A percentile compares a stretch with the other conserved stretches of the same genome.
Evolutionary conservation across 2,888 invertebrate species (phyloP).

Genomic region (Apotomis betuletana): DNA sequence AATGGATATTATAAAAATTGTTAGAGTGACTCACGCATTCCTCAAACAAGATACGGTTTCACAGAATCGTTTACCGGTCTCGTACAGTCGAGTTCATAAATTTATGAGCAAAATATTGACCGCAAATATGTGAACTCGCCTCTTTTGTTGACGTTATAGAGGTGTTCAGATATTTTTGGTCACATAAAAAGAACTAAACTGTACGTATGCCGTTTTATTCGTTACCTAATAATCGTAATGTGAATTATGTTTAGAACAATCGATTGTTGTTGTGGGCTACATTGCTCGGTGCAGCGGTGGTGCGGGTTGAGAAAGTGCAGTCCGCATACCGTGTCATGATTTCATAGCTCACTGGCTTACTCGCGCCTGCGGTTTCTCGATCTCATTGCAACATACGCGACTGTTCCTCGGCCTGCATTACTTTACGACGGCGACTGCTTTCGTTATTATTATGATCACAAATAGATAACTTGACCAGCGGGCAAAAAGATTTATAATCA

Average conservation of each 20-base stretch:
- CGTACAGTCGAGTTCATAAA: not conserved
- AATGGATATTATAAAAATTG: conserved; percentile 8
- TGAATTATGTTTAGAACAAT: not conserved
- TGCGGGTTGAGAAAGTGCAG: conserved; percentile 72
- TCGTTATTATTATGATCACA: not conserved
- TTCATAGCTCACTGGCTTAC: conserved; percentile 77
- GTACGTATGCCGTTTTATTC: not conserved
- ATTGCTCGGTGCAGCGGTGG: conserved; percentile 37
- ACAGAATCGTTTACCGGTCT: conserved; percentile 4
- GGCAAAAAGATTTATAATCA: not conserved
- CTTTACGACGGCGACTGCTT: conserved; percentile 26
- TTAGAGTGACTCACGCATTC: conserved; percentile 12
- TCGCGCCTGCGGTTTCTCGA: conserved; percentile 71
- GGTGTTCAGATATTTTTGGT: too few species aligned
- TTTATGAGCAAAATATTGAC: too few species aligned
- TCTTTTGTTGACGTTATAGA: too few species aligned
- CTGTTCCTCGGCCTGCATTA: conserved; percentile 43
- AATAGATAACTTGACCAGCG: not conserved
- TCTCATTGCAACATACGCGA: conserved; percentile 58
- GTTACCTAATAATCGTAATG: conserved; percentile 9
- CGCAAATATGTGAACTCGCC: too few species aligned
- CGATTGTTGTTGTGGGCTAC: conserved; percentile 5
- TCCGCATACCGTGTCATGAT: conserved; percentile 74
- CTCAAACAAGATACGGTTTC: conserved; percentile 1
- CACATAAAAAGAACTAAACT: too few species aligned